Evolutionary conservation across 1,140 invertebrate species (phyloP).

Genomic region (Platorchestia sp.): DNA sequence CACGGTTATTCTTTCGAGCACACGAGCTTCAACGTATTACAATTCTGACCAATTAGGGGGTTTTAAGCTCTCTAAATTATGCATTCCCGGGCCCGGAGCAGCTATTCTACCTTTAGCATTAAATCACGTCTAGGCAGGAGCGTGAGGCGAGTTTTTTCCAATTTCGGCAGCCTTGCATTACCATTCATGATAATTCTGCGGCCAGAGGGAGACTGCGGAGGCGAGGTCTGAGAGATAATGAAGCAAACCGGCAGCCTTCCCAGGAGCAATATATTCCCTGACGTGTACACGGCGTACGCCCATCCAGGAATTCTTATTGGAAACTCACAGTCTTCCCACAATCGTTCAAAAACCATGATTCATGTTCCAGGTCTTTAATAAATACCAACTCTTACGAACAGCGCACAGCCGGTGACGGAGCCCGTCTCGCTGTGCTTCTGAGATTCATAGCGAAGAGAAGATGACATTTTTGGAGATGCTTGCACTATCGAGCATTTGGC

Average conservation of each 20-base stretch:
- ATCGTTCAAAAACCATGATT: slow-evolving; percentile 21
- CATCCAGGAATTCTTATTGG: slow-evolving; percentile 26
- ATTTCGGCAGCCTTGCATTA: slow-evolving; percentile 47
- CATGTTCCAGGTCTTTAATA: neutral
- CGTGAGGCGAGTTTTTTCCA: slow-evolving; percentile 46
- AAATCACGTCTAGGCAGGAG: slow-evolving; percentile 46
- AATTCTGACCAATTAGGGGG: slow-evolving; percentile 24
- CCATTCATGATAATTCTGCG: slow-evolving; percentile 41
- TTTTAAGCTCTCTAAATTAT: slow-evolving; percentile 42
- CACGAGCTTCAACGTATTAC: slow-evolving; percentile 17
- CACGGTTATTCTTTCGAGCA: neutral
- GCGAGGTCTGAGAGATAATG: slow-evolving; percentile 14
- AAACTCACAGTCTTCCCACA: slow-evolving; percentile 15
- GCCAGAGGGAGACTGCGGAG: neutral
- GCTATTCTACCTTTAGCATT: slow-evolving; percentile 31
- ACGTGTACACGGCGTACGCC: neutral
- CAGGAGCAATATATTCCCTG: slow-evolving; percentile 33
- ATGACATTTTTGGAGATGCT: neutral
- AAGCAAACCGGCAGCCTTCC: slow-evolving; percentile 33
- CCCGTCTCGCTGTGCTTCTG: neutral
- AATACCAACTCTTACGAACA: neutral
- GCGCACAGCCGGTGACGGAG: neutral
- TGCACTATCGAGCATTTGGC: neutral
- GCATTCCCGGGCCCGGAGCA: slow-evolving; percentile 14
- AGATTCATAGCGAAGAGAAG: neutral